These are phyloP conservation scores for Acleris literana DNA, from an alignment of 2,888 invertebrate species.

Conservation along the genomic window DNA sequence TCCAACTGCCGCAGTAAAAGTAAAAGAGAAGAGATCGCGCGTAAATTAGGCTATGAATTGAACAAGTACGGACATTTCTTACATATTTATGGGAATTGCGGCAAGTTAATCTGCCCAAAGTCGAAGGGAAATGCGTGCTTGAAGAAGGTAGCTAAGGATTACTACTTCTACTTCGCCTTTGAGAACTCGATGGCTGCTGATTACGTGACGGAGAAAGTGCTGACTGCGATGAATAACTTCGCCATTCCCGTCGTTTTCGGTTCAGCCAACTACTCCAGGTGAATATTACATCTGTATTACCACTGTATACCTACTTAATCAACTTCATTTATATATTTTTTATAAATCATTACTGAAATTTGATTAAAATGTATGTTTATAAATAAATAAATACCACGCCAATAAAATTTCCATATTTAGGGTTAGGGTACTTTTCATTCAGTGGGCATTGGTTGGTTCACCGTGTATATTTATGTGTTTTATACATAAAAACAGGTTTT, in stretches of 20 bases:
- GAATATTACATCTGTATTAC: constrained; percentile 7
- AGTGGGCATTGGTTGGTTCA: too few relatives aligned
- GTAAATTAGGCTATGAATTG: constrained; percentile 48
- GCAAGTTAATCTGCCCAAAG: constrained; percentile 55
- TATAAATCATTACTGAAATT: too few relatives aligned
- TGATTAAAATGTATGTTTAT: too few relatives aligned
- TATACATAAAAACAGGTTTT: too few relatives aligned
- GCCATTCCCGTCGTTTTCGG: constrained; percentile 87
- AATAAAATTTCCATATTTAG: too few relatives aligned
- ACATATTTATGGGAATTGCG: constrained; percentile 64
- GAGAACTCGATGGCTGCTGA: constrained; percentile 69
- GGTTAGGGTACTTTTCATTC: too few relatives aligned
- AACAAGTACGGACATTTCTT: constrained; percentile 52
- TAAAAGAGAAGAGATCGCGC: constrained; percentile 55
- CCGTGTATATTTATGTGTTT: too few relatives aligned
- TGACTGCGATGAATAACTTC: constrained; percentile 79
- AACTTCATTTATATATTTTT: too few relatives aligned
- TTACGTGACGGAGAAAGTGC: constrained; percentile 69
- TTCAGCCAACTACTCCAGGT: constrained; percentile 84
- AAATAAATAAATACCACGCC: too few relatives aligned
- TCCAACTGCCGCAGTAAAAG: constrained; percentile 63
- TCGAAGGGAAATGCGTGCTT: constrained; percentile 54
- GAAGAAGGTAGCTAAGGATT: constrained; percentile 52
- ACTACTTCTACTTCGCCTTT: constrained; percentile 70
- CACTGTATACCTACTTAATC: too few relatives aligned